Evolutionary conservation across 2,113 vertebrate genomes (phyloP).

Genomic region (Psephotus haematonotus): DNA sequence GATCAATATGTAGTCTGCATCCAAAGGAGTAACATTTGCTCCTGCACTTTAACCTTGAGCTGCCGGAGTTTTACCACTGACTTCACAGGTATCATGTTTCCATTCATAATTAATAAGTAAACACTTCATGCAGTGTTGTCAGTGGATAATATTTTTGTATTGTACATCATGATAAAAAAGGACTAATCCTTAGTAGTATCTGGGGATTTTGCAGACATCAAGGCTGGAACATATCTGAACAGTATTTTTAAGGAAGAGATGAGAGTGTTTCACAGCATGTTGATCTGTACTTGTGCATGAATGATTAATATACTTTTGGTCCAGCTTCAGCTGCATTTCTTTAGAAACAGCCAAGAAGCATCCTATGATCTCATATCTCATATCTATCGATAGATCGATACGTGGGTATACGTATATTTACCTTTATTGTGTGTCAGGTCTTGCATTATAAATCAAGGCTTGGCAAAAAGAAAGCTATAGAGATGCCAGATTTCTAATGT

Average conservation of each 20-base stretch:
- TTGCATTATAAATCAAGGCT: neutral
- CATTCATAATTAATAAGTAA: neutral
- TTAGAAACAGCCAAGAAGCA: neutral
- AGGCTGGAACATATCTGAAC: neutral
- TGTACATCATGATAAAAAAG: neutral
- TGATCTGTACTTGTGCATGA: neutral
- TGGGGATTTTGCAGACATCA: neutral
- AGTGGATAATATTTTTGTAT: neutral
- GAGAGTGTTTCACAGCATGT: neutral
- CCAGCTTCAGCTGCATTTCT: neutral
- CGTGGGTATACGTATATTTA: neutral
- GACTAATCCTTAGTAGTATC: neutral
- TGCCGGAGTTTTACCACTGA: neutral
- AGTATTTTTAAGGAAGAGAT: neutral
- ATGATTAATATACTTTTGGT: constrained; percentile 16
- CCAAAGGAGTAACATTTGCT: neutral
- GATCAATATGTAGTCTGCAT: neutral
- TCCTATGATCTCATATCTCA: neutral
- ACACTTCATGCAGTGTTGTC: neutral
- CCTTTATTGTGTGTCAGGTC: neutral
- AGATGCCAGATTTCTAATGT: neutral
- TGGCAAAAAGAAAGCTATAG: neutral
- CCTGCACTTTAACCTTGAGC: neutral
- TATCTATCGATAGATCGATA: neutral
- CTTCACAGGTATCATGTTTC: neutral